phyloP scores from a whole-genome alignment of 1,140 invertebrate species.

The Drosophila watanabei region DNA sequence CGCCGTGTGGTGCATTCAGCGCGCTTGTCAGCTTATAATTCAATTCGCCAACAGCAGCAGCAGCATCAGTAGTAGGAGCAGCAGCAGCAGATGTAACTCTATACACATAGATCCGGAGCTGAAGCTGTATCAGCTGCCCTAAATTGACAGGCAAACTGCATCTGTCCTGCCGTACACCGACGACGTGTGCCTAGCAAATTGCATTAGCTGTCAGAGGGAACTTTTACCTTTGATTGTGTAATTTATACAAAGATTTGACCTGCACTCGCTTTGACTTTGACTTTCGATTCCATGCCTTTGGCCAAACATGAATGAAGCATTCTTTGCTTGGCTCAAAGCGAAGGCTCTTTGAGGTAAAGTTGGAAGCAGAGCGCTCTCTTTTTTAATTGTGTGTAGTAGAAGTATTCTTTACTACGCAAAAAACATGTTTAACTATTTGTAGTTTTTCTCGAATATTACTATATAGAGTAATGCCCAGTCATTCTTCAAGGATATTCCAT shows the following conservation, averaged over 20 bases:
- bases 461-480: not conserved
- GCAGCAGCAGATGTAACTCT: not conserved
- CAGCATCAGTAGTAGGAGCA: not conserved
- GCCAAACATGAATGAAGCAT: slow-evolving; percentile 14
- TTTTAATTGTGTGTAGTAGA: not conserved
- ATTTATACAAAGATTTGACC: slow-evolving; percentile 65
- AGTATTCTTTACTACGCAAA: too few relatives aligned
- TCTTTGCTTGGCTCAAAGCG: slow-evolving; percentile 9
- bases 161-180: not conserved
- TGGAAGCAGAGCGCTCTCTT: too few relatives aligned
- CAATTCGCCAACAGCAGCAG: slow-evolving; percentile 59
- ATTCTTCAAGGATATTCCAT: not conserved
- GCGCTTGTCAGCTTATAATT: slow-evolving; percentile 75
- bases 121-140: slow-evolving; percentile 37
- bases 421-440: not conserved
- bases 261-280: slow-evolving; percentile 16
- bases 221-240: slow-evolving; percentile 45
- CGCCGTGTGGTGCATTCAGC: slow-evolving; percentile 47
- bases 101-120: slow-evolving; percentile 4
- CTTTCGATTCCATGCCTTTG: slow-evolving; percentile 5
- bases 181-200: slow-evolving; percentile 56
- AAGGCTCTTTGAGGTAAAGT: slow-evolving; percentile 5
- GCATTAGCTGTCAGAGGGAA: slow-evolving; percentile 63
- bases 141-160: slow-evolving; percentile 53
- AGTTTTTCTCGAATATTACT: not conserved